Evolutionary conservation across 2,888 invertebrate genomes (phyloP).

Genomic region (Bombyx huttoni): DNA sequence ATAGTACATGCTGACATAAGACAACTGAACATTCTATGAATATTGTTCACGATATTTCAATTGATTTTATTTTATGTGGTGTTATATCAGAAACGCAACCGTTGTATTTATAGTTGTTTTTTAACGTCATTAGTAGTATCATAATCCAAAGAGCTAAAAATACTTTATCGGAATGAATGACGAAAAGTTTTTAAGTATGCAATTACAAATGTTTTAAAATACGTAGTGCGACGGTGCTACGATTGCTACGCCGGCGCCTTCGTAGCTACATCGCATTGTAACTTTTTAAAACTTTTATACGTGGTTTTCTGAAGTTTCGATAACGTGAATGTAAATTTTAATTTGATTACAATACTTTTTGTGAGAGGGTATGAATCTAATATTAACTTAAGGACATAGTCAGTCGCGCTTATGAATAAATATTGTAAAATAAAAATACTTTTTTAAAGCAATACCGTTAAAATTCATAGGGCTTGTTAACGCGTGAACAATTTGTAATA

Average conservation of each 20-base stretch:
- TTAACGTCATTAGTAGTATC: no score
- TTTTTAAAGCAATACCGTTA: no score
- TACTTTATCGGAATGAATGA: background rate
- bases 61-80: no score
- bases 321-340: background rate
- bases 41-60: no score
- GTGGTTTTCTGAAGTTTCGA: background rate
- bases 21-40: background rate
- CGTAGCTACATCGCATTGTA: background rate
- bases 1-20: conserved; percentile 6
- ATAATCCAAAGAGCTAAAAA: no score
- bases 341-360: no score
- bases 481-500: no score
- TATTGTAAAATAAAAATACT: no score
- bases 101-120: no score
- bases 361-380: background rate
- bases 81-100: no score
- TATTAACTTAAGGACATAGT: background rate
- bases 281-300: background rate
- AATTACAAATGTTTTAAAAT: background rate
- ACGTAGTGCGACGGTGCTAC: conserved; percentile 9
- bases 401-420: background rate
- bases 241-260: conserved; percentile 4
- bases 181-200: background rate
- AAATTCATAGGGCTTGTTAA: no score